Evolutionary conservation across 2,113 vertebrate genomes (phyloP).

Genomic region (Phainopepla nitens): DNA sequence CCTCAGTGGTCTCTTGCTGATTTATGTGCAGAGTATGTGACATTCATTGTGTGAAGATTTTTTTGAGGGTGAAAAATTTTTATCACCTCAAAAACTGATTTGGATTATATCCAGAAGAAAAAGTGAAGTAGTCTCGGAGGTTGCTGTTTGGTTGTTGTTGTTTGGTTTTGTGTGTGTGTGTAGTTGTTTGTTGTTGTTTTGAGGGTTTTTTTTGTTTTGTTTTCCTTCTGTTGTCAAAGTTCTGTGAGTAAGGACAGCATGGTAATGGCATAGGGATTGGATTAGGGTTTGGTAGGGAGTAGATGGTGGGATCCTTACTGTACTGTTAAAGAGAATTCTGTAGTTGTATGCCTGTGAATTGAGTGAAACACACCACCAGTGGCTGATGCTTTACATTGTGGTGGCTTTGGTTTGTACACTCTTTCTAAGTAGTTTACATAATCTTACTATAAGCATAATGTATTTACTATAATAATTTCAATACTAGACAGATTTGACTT

Average conservation of each 20-base stretch:
- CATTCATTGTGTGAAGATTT: background rate
- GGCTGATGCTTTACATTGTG: background rate
- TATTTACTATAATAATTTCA: background rate
- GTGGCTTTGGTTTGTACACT: background rate
- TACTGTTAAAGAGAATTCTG: background rate
- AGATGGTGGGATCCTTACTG: background rate
- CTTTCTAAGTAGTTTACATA: background rate
- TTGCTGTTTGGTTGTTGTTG: fast-evolving
- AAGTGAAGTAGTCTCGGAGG: background rate
- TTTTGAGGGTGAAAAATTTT: background rate
- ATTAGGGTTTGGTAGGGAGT: background rate
- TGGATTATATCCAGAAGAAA: background rate
- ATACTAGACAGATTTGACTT: background rate
- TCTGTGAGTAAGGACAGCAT: background rate
- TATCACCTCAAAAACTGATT: background rate
- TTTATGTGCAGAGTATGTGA: background rate
- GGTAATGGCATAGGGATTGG: too few species aligned
- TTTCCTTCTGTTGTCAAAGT: background rate
- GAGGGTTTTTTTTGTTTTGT: background rate
- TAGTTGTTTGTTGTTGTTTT: background rate
- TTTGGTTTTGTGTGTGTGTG: background rate
- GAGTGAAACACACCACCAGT: background rate
- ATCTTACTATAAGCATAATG: background rate
- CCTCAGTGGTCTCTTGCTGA: background rate
- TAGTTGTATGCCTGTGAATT: background rate